A percentile compares a stretch with the other conserved stretches of the same genome.
Evolutionary conservation across 2,113 vertebrate genomes (phyloP).

Genomic region (Periophthalmus modestus): DNA sequence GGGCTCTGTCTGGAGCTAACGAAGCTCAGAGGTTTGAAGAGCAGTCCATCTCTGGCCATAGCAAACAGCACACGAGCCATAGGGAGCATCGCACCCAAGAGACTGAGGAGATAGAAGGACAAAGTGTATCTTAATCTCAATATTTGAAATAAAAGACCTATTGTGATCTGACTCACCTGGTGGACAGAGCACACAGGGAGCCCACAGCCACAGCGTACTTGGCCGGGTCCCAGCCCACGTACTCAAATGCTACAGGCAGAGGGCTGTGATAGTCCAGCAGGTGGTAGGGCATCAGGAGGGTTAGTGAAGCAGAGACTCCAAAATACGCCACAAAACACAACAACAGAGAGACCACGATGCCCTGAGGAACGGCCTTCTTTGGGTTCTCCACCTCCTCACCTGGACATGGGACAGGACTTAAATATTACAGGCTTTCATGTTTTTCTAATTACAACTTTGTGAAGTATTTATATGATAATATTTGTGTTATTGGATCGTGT

Average conservation of each 20-base stretch:
- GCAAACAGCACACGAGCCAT: conserved; percentile 67
- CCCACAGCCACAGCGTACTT: conserved; percentile 64
- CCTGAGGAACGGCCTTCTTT: conserved; percentile 61
- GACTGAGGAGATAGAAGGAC: conserved; percentile 25
- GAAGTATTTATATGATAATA: too few species aligned
- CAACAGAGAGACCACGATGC: conserved; percentile 57
- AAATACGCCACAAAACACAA: conserved; percentile 69
- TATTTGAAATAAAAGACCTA: too few species aligned
- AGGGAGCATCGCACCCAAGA: conserved; percentile 66
- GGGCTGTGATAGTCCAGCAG: conserved; percentile 55
- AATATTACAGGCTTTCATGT: too few species aligned
- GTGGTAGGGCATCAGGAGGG: conserved; percentile 67
- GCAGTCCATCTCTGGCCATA: conserved; percentile 69
- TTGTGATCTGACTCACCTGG: conserved; percentile 43
- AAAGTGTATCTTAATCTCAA: neutral
- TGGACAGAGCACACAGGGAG: conserved; percentile 65
- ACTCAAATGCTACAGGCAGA: conserved; percentile 60
- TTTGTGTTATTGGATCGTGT: too few species aligned
- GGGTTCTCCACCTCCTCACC: conserved; percentile 69
- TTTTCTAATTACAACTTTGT: too few species aligned
- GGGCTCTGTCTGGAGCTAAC: conserved; percentile 65
- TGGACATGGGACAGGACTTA: conserved; percentile 9
- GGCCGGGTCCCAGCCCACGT: conserved; percentile 59
- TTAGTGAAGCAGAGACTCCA: conserved; percentile 63
- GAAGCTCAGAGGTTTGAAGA: conserved; percentile 60